Conservation (phyloP, 2,113 vertebrate species). For the Rhea pennata region DNA sequence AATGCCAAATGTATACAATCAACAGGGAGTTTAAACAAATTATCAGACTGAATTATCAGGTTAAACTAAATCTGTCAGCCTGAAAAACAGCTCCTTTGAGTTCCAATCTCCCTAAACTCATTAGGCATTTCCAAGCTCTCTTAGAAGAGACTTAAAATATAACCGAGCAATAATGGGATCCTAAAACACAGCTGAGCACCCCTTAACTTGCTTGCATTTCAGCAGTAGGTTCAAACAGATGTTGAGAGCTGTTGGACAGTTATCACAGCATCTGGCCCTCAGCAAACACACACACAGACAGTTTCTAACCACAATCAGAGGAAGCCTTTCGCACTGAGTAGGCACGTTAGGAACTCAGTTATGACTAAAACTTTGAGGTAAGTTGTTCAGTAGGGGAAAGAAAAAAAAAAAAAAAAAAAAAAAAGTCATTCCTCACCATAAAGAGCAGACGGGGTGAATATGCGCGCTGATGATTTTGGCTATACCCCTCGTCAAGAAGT, state of each 20-base stretch:
- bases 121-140: fast-evolving
- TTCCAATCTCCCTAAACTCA: not conserved
- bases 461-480: conserved; percentile 99
- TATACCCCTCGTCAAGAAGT: conserved; percentile 95
- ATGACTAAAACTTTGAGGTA: fast-evolving
- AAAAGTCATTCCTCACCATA: conserved; percentile 81
- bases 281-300: not conserved
- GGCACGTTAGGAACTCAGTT: fast-evolving
- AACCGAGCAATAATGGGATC: fast-evolving
- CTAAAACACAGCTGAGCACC: fast-evolving
- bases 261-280: not conserved
- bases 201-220: fast-evolving
- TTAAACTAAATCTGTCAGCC: fast-evolving
- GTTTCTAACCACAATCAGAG: fast-evolving
- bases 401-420: not conserved
- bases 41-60: too few species aligned
- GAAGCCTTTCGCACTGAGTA: fast-evolving
- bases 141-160: fast-evolving
- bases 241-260: not conserved
- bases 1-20: fast-evolving
- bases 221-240: fast-evolving
- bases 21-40: not conserved
- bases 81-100: not conserved
- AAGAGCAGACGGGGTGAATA: conserved; percentile 95
- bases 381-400: fast-evolving